These are phyloP conservation scores for Parazoanthus atlanticus DNA, from an alignment of 92 coral and sea anemone genomes.

Conservation along the genomic window DNA sequence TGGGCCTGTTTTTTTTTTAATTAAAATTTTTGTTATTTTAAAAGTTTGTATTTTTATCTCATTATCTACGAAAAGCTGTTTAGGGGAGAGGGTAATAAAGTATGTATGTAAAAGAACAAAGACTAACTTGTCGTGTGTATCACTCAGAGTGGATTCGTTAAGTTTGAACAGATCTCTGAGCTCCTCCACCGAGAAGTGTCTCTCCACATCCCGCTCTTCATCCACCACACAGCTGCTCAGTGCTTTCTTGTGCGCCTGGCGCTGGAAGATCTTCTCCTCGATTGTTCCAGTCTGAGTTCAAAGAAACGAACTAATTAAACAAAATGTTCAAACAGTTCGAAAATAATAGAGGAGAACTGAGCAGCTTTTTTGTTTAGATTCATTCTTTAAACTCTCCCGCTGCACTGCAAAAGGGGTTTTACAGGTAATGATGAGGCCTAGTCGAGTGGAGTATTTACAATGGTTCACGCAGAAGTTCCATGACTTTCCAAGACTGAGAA, in stretches of 20 bases:
- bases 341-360: neutral
- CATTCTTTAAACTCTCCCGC: too few species aligned
- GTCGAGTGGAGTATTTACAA: too few species aligned
- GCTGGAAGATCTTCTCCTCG: constrained; percentile 97
- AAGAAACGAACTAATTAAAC: neutral
- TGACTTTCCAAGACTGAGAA: too few species aligned
- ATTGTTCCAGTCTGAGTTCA: constrained; percentile 84
- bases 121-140: constrained; percentile 95
- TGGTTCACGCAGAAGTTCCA: too few species aligned
- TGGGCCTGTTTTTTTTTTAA: too few species aligned
- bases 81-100: too few species aligned
- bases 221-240: constrained; percentile 96
- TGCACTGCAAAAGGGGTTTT: too few species aligned
- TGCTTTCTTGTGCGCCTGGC: constrained; percentile 99
- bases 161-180: constrained; percentile 88
- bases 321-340: neutral
- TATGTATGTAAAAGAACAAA: too few species aligned
- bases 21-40: too few species aligned
- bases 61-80: too few species aligned
- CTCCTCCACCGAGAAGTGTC: constrained; percentile 90
- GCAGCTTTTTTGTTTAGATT: neutral
- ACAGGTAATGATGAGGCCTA: too few species aligned
- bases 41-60: too few species aligned
- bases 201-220: constrained; percentile 90
- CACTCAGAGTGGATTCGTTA: constrained; percentile 84